Base-by-base conservation (phyloP, 2,888 invertebrate genomes). In the Drosophila neoperkinsi region DNA sequence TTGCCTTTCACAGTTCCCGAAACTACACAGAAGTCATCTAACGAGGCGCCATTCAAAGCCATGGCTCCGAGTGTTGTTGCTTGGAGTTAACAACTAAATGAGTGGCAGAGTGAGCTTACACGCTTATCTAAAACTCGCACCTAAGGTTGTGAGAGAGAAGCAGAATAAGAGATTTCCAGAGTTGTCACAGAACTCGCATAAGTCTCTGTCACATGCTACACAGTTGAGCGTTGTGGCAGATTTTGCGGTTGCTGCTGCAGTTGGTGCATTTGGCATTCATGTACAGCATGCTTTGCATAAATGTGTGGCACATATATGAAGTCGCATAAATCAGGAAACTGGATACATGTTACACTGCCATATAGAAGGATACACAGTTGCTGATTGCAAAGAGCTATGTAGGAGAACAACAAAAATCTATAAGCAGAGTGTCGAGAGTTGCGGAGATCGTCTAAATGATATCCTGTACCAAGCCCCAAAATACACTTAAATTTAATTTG, bases 321-420 rank as follows among this genome's bases (percentile, higher is more conserved):
- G 82, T 78, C 82, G 82, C 79, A 88, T 84, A 87, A 84, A 82
- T 86, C 82, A 82, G 84, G 74, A 78, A 82, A 82, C 76, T 68
- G 68, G 59, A 71, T 74, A 73, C 67, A 74, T 67, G 73, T 67
- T 49, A 62, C 62, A 58, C 64, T 60, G 72, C 55, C 68, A 75
- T 58, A 77, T 62, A 59, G 67, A 64, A 64, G 74, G 60, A 79
- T 65, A 81, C 67, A 79, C 71, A 81, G 64, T 62, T 69, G 62
- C 65, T 66, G 73, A 78, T 75, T 80, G 66, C 70, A 80, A 58
- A 69, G 74, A 52, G 43, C 16, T 38, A 64, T 38, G 56, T 38
- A 7, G 38, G 18, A 38, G 25, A 51, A 61, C 9, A 56, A 60
- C 51, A 59, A 66, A 31, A 57, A 64, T 34, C 5, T 18, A 16